Evolutionary conservation across 1,140 invertebrate genomes (phyloP), one percentile per base, ranked within the genome.

Genomic region (Pomacea maculata): DNA sequence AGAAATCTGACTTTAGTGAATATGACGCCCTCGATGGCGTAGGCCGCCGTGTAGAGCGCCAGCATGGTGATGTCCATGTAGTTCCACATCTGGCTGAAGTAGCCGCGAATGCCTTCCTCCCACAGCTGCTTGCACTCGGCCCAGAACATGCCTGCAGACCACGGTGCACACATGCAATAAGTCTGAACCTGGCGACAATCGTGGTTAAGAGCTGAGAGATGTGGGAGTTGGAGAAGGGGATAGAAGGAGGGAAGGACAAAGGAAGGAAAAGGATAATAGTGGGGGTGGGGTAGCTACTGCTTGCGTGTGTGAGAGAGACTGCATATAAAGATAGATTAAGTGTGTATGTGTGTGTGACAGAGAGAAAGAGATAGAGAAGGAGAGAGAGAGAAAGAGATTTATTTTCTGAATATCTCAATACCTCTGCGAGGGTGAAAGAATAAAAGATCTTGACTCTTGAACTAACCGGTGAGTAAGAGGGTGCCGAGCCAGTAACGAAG

Each of bases 81-180:
- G 89, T 99, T 98, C 97, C 97, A 99, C 64, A 98, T 93, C 91
- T 99, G 96, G 75, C 94, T 94, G 70, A 97, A 92, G 87, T 98
- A 98, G 78, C 97, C 95, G 25, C 94, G 86, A 21, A 98, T 87
- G 0, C 97, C 97, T 78, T 95, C 95, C 0, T 94, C 92, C 94
- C 96, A 98, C 29, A 98, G 91, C n/a, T 96, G 92, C 85, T 95
- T 94, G 64, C 97, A 94, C 92, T 98, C 97, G 19, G 94, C 94
- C 92, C 95, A 96, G 70, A 98, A 95, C 84, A 97, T 93, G 92
- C 97, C 96, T 97, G 85, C 19, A 90, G n/a, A 34, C 21, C 11
- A 64, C 25, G 12, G 25, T 45, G 25, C 68, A 71, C 68, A 14
- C 1, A 14, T 71, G 12, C 68, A 71, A 71, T 45, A 0, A 45